Percentiles rank a stretch among this genome's conserved stretches.
Evolutionary conservation across 2,888 invertebrate species (phyloP).

Genomic region (Mythimna loreyi): DNA sequence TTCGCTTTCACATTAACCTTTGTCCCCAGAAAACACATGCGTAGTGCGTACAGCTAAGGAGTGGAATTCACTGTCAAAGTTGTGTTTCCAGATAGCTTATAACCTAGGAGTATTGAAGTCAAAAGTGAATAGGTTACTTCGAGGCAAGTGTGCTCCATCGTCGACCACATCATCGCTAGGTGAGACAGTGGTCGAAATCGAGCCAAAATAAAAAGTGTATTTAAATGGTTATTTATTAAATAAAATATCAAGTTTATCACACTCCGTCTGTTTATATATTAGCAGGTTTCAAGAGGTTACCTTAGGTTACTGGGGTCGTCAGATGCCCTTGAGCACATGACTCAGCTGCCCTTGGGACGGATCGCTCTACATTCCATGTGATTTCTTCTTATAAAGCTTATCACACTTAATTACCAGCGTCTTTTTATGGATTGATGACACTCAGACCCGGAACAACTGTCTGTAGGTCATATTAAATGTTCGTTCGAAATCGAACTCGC

Average conservation of each 20-base stretch:
- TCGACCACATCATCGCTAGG: too few relatives aligned
- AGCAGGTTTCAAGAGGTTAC: slow-evolving; percentile 48
- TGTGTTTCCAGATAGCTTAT: too few relatives aligned
- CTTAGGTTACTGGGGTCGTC: slow-evolving; percentile 46
- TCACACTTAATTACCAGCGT: neutral
- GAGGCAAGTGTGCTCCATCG: too few relatives aligned
- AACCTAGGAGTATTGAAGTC: too few relatives aligned
- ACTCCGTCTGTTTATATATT: slow-evolving; percentile 45
- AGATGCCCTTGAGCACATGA: too few relatives aligned
- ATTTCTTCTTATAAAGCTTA: slow-evolving; percentile 36
- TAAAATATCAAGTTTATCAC: slow-evolving; percentile 40
- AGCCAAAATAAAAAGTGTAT: slow-evolving; percentile 12
- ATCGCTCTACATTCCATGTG: slow-evolving; percentile 32
- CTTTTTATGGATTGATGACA: neutral
- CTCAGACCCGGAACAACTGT: too few relatives aligned
- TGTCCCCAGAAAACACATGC: too few relatives aligned
- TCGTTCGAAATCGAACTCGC: too few relatives aligned
- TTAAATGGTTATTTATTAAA: slow-evolving; percentile 32
- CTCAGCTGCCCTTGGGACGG: slow-evolving; percentile 62
- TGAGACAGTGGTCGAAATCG: neutral
- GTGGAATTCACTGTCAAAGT: neutral
- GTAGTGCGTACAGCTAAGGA: too few relatives aligned
- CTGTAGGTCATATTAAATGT: too few relatives aligned
- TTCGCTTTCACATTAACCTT: too few relatives aligned
- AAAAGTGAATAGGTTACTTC: too few relatives aligned